Evolutionary conservation across 2,888 invertebrate genomes (phyloP), one percentile per base, ranked within the genome.

Genomic region (Keiferia lycopersicella): DNA sequence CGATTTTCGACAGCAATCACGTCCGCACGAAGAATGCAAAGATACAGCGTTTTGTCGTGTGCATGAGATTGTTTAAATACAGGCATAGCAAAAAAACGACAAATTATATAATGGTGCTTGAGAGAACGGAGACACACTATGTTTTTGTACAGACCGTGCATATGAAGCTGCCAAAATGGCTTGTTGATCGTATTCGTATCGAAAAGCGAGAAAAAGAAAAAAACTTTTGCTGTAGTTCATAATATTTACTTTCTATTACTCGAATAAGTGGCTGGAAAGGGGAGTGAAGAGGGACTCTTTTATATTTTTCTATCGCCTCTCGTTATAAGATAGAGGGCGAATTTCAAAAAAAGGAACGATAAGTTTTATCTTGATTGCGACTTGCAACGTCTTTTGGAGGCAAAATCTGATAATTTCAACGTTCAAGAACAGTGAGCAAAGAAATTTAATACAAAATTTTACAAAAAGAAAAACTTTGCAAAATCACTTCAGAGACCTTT

Each of bases 351-450:
- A n/a, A 22, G 10, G 0, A 60, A 60, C 45, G 7, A 41, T 16
- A 57, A 45, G 45, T 6, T 26, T n/a, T 62, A 62, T 64, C 65
- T 64, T 26, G 64, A 65, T 60, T 45, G 34, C 45, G 45, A 41
- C 20, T 60, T 45, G 34, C 45, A 26, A 41, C 20, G 30, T 60
- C 60, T 60, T 22, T 60, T 60, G 62, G 65, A 62, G 64, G 58
- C 66, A 63, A 63, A 20, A 45, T 56, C 56, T 14, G 41, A 60
- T 60, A 48, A 45, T n/a, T 10, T n/a, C 58, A 38, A 39, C 16
- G 11, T 39, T 58, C 39, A 58, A 58, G 14, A 39, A 16, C 16
- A 16, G 6, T 12, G 22, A 26, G 30, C 4, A 34, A 56, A 16
- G 7, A 53, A 30, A n/a, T 53, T 56, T 34, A 34, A n/a, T 26